These are phyloP conservation scores for Cantharis rustica DNA, from an alignment of 2,888 invertebrate genomes.

Conservation along the genomic window DNA sequence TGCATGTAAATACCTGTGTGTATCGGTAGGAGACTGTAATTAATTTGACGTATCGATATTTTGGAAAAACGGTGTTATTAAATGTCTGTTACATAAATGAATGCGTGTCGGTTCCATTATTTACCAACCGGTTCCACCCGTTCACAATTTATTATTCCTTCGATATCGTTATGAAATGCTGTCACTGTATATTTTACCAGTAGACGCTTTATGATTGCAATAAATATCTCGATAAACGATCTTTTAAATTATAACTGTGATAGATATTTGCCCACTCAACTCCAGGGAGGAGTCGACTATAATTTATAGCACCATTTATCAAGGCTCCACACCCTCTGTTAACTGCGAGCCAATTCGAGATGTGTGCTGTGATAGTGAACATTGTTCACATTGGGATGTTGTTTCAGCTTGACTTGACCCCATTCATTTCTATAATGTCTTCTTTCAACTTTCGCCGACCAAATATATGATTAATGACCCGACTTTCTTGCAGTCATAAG, in stretches of 20 bases:
- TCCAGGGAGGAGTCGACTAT: conserved; percentile 55
- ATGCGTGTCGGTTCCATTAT: conserved; percentile 36
- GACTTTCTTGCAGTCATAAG: conserved; percentile 36
- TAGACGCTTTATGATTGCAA: conserved; percentile 56
- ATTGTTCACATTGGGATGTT: conserved; percentile 44
- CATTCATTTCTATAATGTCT: conserved; percentile 58
- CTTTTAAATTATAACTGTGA: conserved; percentile 59
- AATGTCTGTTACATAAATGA: conserved; percentile 28
- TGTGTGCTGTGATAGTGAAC: conserved; percentile 58
- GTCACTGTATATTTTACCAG: conserved; percentile 50
- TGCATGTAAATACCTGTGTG: conserved; percentile 1
- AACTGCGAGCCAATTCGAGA: conserved; percentile 63
- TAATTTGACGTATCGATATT: conserved; percentile 43
- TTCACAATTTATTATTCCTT: conserved; percentile 38
- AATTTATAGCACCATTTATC: conserved; percentile 59
- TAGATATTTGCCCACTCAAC: conserved; percentile 59
- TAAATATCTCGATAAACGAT: conserved; percentile 59
- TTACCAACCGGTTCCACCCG: conserved; percentile 37
- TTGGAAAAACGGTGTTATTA: conserved; percentile 33
- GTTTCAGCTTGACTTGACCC: conserved; percentile 57
- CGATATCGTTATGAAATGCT: conserved; percentile 43
- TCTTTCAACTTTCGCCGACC: conserved; percentile 56
- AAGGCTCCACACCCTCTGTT: conserved; percentile 59
- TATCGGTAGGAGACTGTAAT: conserved; percentile 43
- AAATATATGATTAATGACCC: conserved; percentile 48